Evolutionary conservation across 2,113 vertebrate species (phyloP), one percentile per base, ranked within the genome.

Genomic region (Psilopogon haemacephalus): DNA sequence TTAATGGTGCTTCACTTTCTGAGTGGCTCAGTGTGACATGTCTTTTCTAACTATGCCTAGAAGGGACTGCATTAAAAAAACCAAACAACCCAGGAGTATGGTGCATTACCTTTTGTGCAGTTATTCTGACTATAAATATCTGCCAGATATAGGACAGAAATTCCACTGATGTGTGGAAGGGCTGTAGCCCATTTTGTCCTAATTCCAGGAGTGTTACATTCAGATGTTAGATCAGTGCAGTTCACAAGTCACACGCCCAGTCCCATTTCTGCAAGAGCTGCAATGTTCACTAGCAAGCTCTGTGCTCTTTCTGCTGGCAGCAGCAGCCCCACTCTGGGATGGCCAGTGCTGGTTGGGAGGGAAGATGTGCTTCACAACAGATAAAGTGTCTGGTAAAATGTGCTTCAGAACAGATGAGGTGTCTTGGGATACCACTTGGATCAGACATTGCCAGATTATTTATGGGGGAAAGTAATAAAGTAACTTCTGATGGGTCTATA

Each of bases 211-310:
- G 30, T 6, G 12, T 30, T 46, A 8, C 26, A 33, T 1, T 15
- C 15, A 9, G 11, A 15, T 3, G 3, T 37, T 2, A 15, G 23
- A 9, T 33, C 30, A 13, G 35, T 7, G 21, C 19, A 64, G 74
- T 56, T 60, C 38, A 28, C 33, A 38, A 59, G 59, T 33, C 17
- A 18, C 1, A 3, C 4, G 15, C 3, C 12, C 48, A 11, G 77
- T 2, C 30, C 84, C 10, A 0, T 8, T 9, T 37, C 59, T 37
- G 32, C 56, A 24, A 9, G 15, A 78, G 59, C 67, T 11, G 26
- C 52, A 8, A 1, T 0, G 5, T 8, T 32, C 42, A 4, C 6
- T 8, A 16, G 12, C 23, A 8, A 26, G 65, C 58, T 8, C 0
- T 3, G 33, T 42, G 50, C 33, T 48, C 11, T 4, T 15, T 42